These are phyloP conservation scores for Porites evermanni DNA, from an alignment of 92 coral and sea anemone genomes.

Conservation along the genomic window DNA sequence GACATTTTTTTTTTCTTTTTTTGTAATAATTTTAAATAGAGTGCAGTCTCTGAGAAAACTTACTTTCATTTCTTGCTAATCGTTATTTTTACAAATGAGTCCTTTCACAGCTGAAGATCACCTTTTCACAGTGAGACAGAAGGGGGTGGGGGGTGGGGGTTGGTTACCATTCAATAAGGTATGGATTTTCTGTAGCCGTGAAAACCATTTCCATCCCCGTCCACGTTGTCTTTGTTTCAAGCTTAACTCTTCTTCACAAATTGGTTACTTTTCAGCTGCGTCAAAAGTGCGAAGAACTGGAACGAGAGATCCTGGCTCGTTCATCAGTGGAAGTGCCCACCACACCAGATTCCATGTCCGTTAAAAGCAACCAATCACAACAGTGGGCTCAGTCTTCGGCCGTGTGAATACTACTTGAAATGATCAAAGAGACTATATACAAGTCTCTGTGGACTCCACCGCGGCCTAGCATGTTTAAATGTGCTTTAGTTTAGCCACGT, in stretches of 20 bases:
- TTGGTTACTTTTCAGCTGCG: constrained; percentile 78
- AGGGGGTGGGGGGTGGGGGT: too few species aligned
- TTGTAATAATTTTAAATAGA: too few species aligned
- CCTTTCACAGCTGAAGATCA: too few species aligned
- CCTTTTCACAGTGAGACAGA: too few species aligned
- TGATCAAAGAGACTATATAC: background rate
- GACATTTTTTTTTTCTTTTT: background rate
- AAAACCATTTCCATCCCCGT: background rate
- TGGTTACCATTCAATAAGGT: too few species aligned
- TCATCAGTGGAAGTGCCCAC: constrained; percentile 95
- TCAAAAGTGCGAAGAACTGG: constrained; percentile 94
- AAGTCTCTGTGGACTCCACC: too few species aligned
- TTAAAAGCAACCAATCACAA: constrained; percentile 87
- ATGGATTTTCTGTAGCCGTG: background rate
- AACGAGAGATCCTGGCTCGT: constrained; percentile 91
- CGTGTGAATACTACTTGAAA: constrained; percentile 48
- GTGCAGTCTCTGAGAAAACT: too few species aligned
- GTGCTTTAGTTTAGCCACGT: too few species aligned
- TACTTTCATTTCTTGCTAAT: too few species aligned
- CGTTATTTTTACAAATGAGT: too few species aligned
- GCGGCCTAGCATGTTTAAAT: too few species aligned
- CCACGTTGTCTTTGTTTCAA: background rate
- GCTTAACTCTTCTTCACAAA: background rate
- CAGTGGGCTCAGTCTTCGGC: constrained; percentile 91
- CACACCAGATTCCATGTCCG: constrained; percentile 91